Evolutionary conservation across 1,140 invertebrate genomes (phyloP), one percentile per base, ranked within the genome.

Genomic region (Caenorhabditis latens): DNA sequence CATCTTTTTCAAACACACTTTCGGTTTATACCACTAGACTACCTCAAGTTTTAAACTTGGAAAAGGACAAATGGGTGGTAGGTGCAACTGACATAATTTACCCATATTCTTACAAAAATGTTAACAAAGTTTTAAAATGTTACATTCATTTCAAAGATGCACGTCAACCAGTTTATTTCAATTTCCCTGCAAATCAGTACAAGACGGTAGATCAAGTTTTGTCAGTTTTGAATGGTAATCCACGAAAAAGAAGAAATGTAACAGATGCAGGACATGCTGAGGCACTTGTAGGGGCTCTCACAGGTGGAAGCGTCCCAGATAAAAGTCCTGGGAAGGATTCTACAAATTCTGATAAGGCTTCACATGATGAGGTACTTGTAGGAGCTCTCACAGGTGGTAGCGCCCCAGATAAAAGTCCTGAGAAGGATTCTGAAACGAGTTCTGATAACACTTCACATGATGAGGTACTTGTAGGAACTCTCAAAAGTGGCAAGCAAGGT

Each of bases 71-170:
- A n/a, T 58, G 55, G 55, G 55, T 58, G 6, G 55, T 58, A 58
- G 55, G 13, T 16, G 55, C 55, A 16, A 58, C 55, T 19, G 55
- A 58, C 19, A 58, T 58, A 58, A 58, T 58, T 58, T 58, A 58
- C n/a, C 55, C 55, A 58, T 58, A 58, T 58, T 58, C 55, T 16
- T 58, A 58, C 55, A 58, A 58, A n/a, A 58, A 58, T 58, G 55
- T 58, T 7, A 58, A 58, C n/a, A 58, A 58, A 58, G 13, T 58
- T 58, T 58, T 58, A n/a, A 58, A 58, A n/a, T 58, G 13, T 58
- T 58, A 19, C 55, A 19, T 58, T 19, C 55, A 58, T n/a, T 58
- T 58, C 19, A 58, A 58, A 58, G 55, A 58, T 58, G 55, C 13
- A 58, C 55, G 55, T 19, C 55, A n/a, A 19, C 55, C 55, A 58